Percentiles rank a stretch among this genome's conserved stretches.
phyloP scores from a whole-genome alignment of 2,797 vertebrate genomes.

The Notolabrus celidotus region DNA sequence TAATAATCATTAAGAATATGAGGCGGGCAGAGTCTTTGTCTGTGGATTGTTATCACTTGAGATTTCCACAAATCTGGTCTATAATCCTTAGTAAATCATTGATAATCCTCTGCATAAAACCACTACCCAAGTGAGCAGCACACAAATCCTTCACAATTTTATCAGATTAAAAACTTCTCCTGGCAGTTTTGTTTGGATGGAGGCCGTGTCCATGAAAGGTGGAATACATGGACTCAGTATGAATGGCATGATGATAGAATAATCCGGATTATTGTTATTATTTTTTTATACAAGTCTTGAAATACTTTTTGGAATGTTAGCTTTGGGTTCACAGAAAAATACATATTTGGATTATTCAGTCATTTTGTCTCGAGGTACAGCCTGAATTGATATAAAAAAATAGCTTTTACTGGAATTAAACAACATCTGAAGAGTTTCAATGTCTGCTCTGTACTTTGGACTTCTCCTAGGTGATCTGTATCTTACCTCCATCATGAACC shows the following conservation, averaged over 20 bases:
- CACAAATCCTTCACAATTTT: slow-evolving; percentile 33
- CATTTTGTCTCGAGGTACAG: no score
- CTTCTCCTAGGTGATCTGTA: neutral
- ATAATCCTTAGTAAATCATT: slow-evolving; percentile 65
- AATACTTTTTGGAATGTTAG: no score
- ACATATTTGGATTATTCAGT: no score
- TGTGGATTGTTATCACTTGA: slow-evolving; percentile 55
- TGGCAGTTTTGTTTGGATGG: slow-evolving; percentile 25
- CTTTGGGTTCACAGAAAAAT: no score
- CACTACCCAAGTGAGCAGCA: slow-evolving; percentile 34
- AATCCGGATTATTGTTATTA: slow-evolving; percentile 23
- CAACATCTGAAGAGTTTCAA: no score
- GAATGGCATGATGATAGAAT: slow-evolving; percentile 19
- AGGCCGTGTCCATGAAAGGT: neutral
- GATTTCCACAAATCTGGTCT: slow-evolving; percentile 53
- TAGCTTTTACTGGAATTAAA: no score
- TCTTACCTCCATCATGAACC: neutral
- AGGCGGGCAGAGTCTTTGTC: slow-evolving; percentile 42
- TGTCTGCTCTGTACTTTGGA: no score
- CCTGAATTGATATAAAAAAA: no score
- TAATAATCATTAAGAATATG: slow-evolving; percentile 58
- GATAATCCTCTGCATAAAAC: slow-evolving; percentile 59
- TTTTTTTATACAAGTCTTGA: no score
- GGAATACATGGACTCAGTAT: slow-evolving; percentile 6
- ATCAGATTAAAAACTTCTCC: slow-evolving; percentile 53